Evolutionary conservation across 2,888 invertebrate genomes (phyloP).

Genomic region (Lampropteryx suffumata): DNA sequence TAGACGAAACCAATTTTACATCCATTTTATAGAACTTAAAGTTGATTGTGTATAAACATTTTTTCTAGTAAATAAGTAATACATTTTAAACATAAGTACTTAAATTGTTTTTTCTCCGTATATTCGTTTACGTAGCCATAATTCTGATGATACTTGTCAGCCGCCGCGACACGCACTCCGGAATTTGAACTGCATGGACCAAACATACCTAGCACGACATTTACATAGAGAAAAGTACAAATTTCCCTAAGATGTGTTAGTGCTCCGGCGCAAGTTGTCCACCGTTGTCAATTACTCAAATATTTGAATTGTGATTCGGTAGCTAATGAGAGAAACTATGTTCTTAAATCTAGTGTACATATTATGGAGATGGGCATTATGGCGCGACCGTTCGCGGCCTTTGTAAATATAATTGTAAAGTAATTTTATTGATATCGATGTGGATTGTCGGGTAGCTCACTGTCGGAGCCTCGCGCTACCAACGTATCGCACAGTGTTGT

Average conservation of each 20-base stretch:
- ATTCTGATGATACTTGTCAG: constrained; percentile 18
- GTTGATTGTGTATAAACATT: constrained; percentile 8
- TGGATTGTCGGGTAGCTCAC: constrained; percentile 51
- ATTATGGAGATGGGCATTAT: constrained; percentile 81
- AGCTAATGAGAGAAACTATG: constrained; percentile 82
- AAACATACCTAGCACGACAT: constrained; percentile 76
- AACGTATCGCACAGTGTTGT: constrained; percentile 50
- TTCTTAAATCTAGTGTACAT: constrained; percentile 81
- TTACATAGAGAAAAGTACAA: constrained; percentile 79
- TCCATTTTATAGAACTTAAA: constrained; percentile 13
- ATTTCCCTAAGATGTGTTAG: constrained; percentile 78
- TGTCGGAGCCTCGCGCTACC: constrained; percentile 31
- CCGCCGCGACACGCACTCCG: constrained; percentile 37
- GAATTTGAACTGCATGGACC: constrained; percentile 75
- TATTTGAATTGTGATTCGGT: constrained; percentile 83
- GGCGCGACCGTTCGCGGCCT: constrained; percentile 66
- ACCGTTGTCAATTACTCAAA: constrained; percentile 82
- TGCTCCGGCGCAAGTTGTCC: constrained; percentile 80
- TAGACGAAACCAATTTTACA: constrained; percentile 3
- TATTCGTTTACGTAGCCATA: constrained; percentile 4
- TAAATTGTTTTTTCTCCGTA: constrained; percentile 18
- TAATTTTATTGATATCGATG: constrained; percentile 73
- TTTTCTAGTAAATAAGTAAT: constrained; percentile 16
- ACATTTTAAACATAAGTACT: constrained; percentile 31
- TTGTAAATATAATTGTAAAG: constrained; percentile 81